phyloP scores from a whole-genome alignment of 1,140 invertebrate genomes.

The Tetramorium simillimum region DNA sequence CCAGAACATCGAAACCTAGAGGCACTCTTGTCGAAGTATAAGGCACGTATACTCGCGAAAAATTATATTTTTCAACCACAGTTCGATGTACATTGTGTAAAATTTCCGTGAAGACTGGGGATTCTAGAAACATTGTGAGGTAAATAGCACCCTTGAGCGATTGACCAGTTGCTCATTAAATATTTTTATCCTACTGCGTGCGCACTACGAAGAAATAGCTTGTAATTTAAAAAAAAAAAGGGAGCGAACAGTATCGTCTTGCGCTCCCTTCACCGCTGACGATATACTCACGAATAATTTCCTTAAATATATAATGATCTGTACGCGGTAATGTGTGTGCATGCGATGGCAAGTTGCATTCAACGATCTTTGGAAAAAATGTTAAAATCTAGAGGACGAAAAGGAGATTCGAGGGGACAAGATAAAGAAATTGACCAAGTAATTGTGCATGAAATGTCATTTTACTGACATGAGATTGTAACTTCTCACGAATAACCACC shows the following conservation, averaged over 20 bases:
- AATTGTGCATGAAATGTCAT: neutral
- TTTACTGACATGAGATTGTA: neutral
- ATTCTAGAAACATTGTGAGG: neutral
- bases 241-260: neutral
- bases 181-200: neutral
- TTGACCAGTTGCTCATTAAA: constrained; percentile 21
- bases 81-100: neutral
- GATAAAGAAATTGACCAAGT: neutral
- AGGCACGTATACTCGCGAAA: neutral
- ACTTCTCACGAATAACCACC: neutral
- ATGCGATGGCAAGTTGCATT: neutral
- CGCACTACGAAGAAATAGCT: neutral
- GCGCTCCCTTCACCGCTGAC: neutral
- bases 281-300: constrained; percentile 16
- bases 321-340: neutral
- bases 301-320: constrained; percentile 29
- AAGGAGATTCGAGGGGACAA: neutral
- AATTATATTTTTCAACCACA: neutral
- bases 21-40: neutral
- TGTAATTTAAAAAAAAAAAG: neutral
- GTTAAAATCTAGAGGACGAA: neutral
- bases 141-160: neutral
- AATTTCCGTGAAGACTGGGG: constrained; percentile 2
- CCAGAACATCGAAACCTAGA: neutral
- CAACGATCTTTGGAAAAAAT: neutral